phyloP scores from a whole-genome alignment of 2,888 invertebrate species.

The Tortrix viridana region DNA sequence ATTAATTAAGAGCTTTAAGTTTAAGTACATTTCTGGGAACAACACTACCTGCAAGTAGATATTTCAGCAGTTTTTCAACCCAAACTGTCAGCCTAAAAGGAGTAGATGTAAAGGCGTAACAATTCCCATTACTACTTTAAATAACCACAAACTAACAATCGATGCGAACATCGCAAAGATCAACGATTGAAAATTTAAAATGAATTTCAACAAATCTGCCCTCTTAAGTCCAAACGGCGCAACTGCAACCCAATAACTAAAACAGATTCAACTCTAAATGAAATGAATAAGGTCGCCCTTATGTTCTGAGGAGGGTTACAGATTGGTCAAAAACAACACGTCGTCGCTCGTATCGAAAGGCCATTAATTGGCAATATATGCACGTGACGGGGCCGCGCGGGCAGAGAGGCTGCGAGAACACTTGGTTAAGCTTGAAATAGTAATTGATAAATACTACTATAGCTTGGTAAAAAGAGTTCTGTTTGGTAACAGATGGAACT shows the following conservation, averaged over 20 bases:
- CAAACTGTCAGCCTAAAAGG: no score
- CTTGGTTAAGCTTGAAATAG: not conserved
- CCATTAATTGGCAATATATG: conserved; percentile 12
- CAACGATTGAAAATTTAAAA: not conserved
- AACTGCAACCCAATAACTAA: no score
- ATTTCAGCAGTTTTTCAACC: no score
- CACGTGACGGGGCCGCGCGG: not conserved
- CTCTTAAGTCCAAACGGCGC: no score
- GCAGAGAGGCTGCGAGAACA: not conserved
- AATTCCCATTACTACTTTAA: not conserved
- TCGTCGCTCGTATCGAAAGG: conserved; percentile 6
- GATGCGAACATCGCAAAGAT: not conserved
- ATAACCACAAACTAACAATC: not conserved
- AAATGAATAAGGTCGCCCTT: no score
- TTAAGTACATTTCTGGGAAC: no score
- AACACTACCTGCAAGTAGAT: no score
- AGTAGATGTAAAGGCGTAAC: no score
- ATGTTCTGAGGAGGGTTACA: not conserved
- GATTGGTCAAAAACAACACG: not conserved
- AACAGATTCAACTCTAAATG: no score
- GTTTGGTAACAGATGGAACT: not conserved
- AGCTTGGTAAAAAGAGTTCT: not conserved
- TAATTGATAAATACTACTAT: not conserved
- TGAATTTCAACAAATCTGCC: not conserved
- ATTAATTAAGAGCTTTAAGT: no score